These are phyloP conservation scores for Lethocerus indicus DNA, from an alignment of 1,140 invertebrate species.

Conservation along the genomic window DNA sequence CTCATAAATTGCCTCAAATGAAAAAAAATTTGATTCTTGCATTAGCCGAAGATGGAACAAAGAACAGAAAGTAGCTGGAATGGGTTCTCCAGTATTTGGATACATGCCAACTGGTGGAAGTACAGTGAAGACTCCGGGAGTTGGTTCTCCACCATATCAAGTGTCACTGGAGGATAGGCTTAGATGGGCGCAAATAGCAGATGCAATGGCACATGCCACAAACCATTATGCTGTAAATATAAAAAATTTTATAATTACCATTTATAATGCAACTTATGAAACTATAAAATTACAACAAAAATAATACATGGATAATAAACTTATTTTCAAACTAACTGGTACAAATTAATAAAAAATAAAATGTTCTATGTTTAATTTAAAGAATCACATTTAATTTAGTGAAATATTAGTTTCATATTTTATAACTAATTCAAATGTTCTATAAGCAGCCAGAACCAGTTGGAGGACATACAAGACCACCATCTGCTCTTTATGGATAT, in stretches of 20 bases:
- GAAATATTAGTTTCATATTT: no score
- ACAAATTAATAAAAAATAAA: neutral
- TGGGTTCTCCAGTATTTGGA: constrained; percentile 63
- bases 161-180: constrained; percentile 55
- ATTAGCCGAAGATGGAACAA: constrained; percentile 67
- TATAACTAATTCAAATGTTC: no score
- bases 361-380: neutral
- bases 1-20: no score
- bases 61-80: constrained; percentile 57
- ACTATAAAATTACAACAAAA: neutral
- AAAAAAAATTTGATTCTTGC: no score
- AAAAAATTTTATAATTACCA: neutral
- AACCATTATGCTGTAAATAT: constrained; percentile 61
- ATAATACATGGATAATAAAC: constrained; percentile 1
- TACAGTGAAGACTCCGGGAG: constrained; percentile 43
- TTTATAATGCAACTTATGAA: neutral
- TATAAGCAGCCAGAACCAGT: constrained; percentile 48
- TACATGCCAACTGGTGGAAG: constrained; percentile 53
- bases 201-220: constrained; percentile 51
- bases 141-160: constrained; percentile 32
- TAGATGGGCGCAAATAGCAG: constrained; percentile 69
- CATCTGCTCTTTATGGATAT: constrained; percentile 67
- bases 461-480: constrained; percentile 46
- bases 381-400: neutral
- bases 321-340: no score